These are phyloP conservation scores for Fregata magnificens DNA, from an alignment of 2,113 vertebrate genomes.

Conservation along the genomic window DNA sequence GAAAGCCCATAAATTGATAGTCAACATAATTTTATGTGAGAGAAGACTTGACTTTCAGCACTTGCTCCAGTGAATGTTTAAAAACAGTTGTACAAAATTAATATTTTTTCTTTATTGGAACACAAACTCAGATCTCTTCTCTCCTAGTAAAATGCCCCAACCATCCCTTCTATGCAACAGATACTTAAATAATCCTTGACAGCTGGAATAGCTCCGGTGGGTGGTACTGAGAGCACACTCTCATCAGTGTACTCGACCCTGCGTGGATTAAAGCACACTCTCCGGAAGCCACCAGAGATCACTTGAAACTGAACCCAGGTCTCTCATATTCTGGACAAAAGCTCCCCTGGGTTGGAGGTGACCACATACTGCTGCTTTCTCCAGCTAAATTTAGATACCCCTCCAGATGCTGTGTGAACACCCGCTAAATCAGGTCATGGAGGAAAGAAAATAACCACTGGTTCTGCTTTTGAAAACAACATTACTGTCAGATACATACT, in stretches of 20 bases:
- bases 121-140: neutral
- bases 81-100: neutral
- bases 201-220: fast-evolving
- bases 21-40: neutral
- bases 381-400: neutral
- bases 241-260: neutral
- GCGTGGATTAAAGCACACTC: neutral
- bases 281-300: neutral
- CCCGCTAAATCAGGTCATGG: neutral
- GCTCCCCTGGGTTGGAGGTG: neutral
- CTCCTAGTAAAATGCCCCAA: neutral
- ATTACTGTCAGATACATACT: neutral
- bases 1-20: neutral
- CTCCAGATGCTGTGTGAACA: neutral
- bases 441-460: neutral
- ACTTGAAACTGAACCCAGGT: neutral
- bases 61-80: neutral
- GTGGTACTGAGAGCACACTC: neutral
- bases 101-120: neutral
- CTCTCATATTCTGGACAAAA: neutral
- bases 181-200: neutral
- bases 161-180: neutral
- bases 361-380: neutral
- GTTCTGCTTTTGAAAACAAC: neutral
- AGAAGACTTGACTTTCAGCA: neutral